These are phyloP conservation scores for Meloe dianella DNA, from an alignment of 2,888 invertebrate species.

Conservation along the genomic window DNA sequence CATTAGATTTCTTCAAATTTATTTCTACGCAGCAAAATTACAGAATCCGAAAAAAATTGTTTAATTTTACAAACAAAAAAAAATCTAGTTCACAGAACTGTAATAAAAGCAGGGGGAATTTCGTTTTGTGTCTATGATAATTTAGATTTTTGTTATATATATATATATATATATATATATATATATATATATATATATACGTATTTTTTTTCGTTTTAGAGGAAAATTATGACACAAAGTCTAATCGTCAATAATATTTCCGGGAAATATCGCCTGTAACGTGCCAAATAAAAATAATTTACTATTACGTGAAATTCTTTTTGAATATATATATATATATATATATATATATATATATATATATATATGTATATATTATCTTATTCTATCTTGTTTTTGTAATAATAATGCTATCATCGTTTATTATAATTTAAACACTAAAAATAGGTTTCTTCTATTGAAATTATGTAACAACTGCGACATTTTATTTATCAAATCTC, in stretches of 20 bases:
- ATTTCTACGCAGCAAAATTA: slow-evolving; percentile 9
- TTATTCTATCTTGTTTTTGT: slow-evolving; percentile 4
- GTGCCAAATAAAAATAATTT: slow-evolving; percentile 29
- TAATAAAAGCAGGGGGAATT: background rate
- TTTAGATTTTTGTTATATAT: background rate
- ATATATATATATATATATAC: too few relatives aligned
- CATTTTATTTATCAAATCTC: slow-evolving; percentile 20
- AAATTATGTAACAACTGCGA: slow-evolving; percentile 29
- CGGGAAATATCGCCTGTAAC: slow-evolving; percentile 23
- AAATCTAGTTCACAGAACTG: slow-evolving; percentile 7
- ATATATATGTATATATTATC: slow-evolving; percentile 1
- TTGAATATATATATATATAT: background rate
- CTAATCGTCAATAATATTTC: slow-evolving; percentile 27
- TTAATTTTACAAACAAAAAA: background rate
- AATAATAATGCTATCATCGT: slow-evolving; percentile 14
- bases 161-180: too few relatives aligned
- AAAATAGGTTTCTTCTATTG: slow-evolving; percentile 24
- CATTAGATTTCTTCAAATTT: slow-evolving; percentile 3
- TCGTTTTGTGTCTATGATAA: background rate
- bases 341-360: too few relatives aligned
- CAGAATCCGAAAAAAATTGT: background rate
- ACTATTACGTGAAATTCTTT: slow-evolving; percentile 19
- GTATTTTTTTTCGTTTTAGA: background rate
- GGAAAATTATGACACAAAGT: slow-evolving; percentile 21
- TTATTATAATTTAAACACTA: slow-evolving; percentile 19